A percentile compares a stretch with the other conserved stretches of the same genome.
Evolutionary conservation across 2,888 invertebrate species (phyloP).

Genomic region (Chloromyia formosa): DNA sequence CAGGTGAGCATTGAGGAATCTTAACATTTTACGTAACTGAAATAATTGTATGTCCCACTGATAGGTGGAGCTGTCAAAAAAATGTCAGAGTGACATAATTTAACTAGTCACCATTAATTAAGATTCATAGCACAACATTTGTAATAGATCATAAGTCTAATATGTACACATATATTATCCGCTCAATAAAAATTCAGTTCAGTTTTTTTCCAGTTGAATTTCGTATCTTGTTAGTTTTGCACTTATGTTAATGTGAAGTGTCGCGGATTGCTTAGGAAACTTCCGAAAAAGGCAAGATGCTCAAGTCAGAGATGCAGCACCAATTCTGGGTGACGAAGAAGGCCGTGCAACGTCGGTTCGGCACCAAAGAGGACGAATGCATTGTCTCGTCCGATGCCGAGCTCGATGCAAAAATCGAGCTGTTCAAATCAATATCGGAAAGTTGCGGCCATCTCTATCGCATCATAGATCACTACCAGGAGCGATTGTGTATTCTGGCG

Average conservation of each 20-base stretch:
- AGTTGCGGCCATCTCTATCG: conserved; percentile 87
- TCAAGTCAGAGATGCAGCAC: conserved; percentile 80
- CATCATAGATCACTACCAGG: conserved; percentile 92
- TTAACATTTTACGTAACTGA: no score
- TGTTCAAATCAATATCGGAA: conserved; percentile 91
- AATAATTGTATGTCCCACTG: no score
- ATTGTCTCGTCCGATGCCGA: conserved; percentile 96
- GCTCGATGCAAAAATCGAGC: conserved; percentile 93
- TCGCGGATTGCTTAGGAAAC: background rate
- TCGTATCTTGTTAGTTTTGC: conserved; percentile 12
- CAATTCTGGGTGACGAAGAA: conserved; percentile 99
- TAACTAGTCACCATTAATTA: no score
- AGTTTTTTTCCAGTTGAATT: background rate
- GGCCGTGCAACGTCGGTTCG: conserved; percentile 89
- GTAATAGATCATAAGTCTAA: no score
- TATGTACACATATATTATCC: no score
- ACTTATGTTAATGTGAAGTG: background rate
- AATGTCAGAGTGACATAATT: no score
- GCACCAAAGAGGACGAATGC: conserved; percentile 93
- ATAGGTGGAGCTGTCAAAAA: no score
- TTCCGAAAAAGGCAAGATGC: conserved; percentile 54
- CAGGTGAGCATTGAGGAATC: no score
- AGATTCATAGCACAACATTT: no score
- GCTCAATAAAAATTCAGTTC: no score
- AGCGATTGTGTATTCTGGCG: conserved; percentile 88